A percentile compares a stretch with the other conserved stretches of the same genome.
These are phyloP conservation scores for Hypocryptadius cinnamomeus DNA, from an alignment of 2,113 vertebrate species.

Conservation along the genomic window DNA sequence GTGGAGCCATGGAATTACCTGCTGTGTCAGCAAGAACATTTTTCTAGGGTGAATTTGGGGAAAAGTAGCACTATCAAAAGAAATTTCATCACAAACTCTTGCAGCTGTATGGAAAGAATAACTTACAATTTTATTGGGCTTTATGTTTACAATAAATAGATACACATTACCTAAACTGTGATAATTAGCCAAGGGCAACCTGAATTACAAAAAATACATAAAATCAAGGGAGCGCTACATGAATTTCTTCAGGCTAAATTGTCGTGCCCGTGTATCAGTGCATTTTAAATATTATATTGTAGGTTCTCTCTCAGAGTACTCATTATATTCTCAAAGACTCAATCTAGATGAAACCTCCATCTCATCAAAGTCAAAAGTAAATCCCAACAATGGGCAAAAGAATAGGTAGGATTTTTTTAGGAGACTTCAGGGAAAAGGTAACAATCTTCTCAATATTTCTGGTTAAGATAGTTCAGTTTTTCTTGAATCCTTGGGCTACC, in stretches of 20 bases:
- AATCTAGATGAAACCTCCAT: background rate
- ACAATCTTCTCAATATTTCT: background rate
- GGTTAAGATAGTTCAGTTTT: accelerated
- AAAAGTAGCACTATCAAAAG: background rate
- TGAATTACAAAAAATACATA: background rate
- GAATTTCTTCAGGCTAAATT: background rate
- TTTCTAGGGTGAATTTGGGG: background rate
- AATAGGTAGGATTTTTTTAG: accelerated
- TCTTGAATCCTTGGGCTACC: background rate
- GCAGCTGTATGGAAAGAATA: background rate
- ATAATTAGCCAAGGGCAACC: background rate
- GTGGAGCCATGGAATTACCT: background rate
- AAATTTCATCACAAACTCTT: background rate
- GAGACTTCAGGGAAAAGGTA: background rate
- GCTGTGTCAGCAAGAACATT: background rate
- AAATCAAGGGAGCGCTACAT: background rate
- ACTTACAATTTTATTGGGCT: background rate
- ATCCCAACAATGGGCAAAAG: background rate
- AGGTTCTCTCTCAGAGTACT: background rate
- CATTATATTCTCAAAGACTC: background rate
- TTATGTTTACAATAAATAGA: background rate
- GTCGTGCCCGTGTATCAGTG: background rate
- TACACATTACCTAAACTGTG: background rate
- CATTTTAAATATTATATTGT: background rate
- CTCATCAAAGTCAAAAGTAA: background rate